Evolutionary conservation across 2,888 invertebrate species (phyloP).

Genomic region (Cacoxenus indagator): DNA sequence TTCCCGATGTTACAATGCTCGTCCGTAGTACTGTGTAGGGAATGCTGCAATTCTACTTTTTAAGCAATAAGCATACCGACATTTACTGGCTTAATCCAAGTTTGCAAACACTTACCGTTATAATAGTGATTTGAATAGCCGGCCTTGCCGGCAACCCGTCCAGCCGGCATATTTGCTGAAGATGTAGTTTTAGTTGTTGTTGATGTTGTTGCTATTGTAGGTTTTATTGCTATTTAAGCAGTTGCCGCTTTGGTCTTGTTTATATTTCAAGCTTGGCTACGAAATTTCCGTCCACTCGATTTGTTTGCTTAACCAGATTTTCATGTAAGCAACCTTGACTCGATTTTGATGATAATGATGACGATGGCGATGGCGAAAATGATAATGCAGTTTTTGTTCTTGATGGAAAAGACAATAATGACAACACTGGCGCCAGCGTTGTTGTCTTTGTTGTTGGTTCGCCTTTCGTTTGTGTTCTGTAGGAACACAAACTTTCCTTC

Average conservation of each 20-base stretch:
- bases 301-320: no score
- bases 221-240: background rate
- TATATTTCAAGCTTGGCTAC: background rate
- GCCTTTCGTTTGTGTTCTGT: no score
- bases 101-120: slow-evolving; percentile 68
- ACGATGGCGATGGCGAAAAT: background rate
- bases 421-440: slow-evolving; percentile 1
- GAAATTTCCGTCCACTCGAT: background rate
- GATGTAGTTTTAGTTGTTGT: slow-evolving; percentile 21
- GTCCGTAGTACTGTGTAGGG: no score
- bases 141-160: slow-evolving; percentile 71
- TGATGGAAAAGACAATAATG: background rate
- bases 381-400: background rate
- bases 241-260: background rate
- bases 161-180: slow-evolving; percentile 70
- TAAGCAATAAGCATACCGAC: no score
- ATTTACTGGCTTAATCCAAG: no score
- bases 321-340: no score
- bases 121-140: slow-evolving; percentile 70
- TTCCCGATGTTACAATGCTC: no score
- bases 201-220: background rate
- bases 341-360: background rate
- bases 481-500: no score
- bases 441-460: background rate
- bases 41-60: no score